Percentiles rank a stretch among this genome's conserved stretches.
Evolutionary conservation across 2,113 vertebrate species (phyloP).

Genomic region (Oreotrochilus melanogaster): DNA sequence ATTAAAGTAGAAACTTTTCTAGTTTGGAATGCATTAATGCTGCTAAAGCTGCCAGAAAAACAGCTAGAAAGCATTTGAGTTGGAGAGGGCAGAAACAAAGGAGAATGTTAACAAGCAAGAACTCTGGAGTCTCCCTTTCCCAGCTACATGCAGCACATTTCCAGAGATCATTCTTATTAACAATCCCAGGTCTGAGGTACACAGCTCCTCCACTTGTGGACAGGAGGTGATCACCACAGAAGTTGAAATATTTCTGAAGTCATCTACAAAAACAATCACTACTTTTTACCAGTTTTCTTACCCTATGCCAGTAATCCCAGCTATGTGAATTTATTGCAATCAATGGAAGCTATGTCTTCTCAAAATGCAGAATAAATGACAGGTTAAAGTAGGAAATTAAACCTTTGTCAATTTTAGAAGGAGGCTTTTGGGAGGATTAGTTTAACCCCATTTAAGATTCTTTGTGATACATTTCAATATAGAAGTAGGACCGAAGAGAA

Average conservation of each 20-base stretch:
- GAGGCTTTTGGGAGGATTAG: not conserved
- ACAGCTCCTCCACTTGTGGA: not conserved
- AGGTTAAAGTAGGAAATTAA: conserved; percentile 6
- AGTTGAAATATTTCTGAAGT: not conserved
- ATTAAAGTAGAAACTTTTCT: conserved; percentile 58
- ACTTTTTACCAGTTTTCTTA: conserved; percentile 4
- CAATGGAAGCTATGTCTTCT: conserved; percentile 29
- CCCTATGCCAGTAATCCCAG: not conserved
- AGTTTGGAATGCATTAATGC: conserved; percentile 60
- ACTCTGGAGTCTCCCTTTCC: not conserved
- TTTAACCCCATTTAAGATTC: not conserved
- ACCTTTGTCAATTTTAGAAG: not conserved
- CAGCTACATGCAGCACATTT: not conserved
- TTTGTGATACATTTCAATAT: not conserved
- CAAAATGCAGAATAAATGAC: not conserved
- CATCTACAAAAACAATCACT: not conserved
- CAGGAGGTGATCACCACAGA: not conserved
- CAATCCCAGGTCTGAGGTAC: not conserved
- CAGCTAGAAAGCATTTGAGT: conserved; percentile 30
- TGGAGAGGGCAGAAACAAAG: conserved; percentile 46
- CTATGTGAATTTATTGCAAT: not conserved
- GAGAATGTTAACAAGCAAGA: conserved; percentile 25
- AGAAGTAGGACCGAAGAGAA: not conserved
- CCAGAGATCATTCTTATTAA: not conserved
- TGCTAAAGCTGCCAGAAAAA: conserved; percentile 60